Base-by-base conservation (phyloP, 2,888 invertebrate genomes). In the Helobdella robusta region DNA sequence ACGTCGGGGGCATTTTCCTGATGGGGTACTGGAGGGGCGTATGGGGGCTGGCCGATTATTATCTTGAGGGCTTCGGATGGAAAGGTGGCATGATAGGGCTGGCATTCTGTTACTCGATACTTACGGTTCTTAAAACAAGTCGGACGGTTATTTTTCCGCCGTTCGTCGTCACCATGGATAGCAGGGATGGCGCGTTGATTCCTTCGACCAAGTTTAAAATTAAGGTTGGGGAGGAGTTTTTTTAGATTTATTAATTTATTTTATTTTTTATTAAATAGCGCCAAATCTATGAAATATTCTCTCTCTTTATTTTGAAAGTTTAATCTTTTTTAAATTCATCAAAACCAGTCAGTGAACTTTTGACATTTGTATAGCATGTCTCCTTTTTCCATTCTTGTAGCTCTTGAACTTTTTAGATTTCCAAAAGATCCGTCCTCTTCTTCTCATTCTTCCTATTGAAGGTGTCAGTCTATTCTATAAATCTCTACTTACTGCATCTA, bases 21-120 rank as follows among this genome's bases (percentile, higher is more conserved):
- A 69, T 69, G 69, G 59, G 52, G 20, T 68, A 69, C 52, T 69
- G 69, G 69, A 40, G 69, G 34, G 68, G 68, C 0, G 63, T 69
- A 2, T 69, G 69, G 69, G 34, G 52, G 4, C 23, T 64, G 20
- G 67, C 60, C 15, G 69, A 69, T 44, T 65, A 68, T 46, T 69
- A 69, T 34, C 40, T 69, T 20, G 18, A 15, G 11, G 25, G 11
- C 25, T 59, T 20, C 28, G 67, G 66, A 18, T 65, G 67, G 66
- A 25, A 44, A 44, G 44, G 30, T 8, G 54, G n/a, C 4, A 6
- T 64, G 18, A 56, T 32, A 4, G 63, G 48, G 20, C 36, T 60
- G 18, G 18, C 46, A n/a, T 56, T 67, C 28, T 59, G 63, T 25
- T 60, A 64, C 36, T 8, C 34, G 15, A 23, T 52, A 6, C 60